Percentiles rank a stretch among this genome's conserved stretches.
These are phyloP conservation scores for Scaptomyza tumidula DNA, from an alignment of 2,888 invertebrate genomes.

Conservation along the genomic window DNA sequence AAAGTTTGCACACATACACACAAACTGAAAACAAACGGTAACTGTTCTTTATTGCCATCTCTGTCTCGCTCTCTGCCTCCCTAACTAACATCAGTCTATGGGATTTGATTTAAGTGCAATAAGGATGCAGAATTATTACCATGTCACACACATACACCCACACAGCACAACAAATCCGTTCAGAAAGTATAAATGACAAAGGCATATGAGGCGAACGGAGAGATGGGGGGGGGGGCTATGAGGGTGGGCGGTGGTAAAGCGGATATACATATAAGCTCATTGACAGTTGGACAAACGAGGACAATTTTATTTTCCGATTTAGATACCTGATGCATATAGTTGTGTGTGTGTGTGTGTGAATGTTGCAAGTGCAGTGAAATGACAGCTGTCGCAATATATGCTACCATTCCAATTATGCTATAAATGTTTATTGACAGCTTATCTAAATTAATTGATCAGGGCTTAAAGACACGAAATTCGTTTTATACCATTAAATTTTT, in stretches of 20 bases:
- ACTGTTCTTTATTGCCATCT: slow-evolving; percentile 14
- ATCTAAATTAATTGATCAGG: neutral
- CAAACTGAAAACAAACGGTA: neutral
- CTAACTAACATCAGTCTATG: slow-evolving; percentile 27
- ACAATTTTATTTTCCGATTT: slow-evolving; percentile 43
- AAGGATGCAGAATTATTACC: slow-evolving; percentile 41
- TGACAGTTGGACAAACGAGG: slow-evolving; percentile 46
- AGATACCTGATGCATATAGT: neutral
- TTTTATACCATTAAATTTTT: neutral
- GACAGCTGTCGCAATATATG: slow-evolving; percentile 19
- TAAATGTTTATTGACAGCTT: slow-evolving; percentile 6
- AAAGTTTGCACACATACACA: slow-evolving; percentile 7
- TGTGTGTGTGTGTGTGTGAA: neutral
- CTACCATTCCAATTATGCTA: too few relatives aligned
- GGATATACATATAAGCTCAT: slow-evolving; percentile 45
- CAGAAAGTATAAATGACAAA: neutral
- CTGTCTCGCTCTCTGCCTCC: slow-evolving; percentile 2
- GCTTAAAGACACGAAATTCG: neutral
- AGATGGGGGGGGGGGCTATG: neutral
- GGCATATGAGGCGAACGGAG: neutral
- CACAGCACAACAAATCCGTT: too few relatives aligned
- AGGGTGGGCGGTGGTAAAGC: neutral
- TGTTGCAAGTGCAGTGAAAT: neutral
- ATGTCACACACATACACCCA: slow-evolving; percentile 15
- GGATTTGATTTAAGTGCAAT: slow-evolving; percentile 48